A percentile compares a stretch with the other conserved stretches of the same genome.
These are phyloP conservation scores for Sepiola atlantica DNA, from an alignment of 2,888 invertebrate species.

Conservation along the genomic window DNA sequence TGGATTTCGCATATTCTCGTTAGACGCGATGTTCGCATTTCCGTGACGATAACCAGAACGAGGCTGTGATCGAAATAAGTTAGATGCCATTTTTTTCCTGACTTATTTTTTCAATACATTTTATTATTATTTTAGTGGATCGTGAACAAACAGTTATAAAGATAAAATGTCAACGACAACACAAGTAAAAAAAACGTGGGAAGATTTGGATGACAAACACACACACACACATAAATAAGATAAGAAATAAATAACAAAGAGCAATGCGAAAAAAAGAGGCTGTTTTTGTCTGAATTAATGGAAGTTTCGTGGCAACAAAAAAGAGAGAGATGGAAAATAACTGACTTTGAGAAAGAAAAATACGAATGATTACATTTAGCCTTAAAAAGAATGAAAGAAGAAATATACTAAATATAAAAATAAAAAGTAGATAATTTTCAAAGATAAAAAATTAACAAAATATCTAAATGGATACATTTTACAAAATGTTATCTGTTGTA, in stretches of 20 bases:
- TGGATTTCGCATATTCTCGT: not conserved
- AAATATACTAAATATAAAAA: not conserved
- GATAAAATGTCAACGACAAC: not conserved
- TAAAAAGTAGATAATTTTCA: not conserved
- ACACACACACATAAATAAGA: no score
- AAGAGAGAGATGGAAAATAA: no score
- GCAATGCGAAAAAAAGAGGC: no score
- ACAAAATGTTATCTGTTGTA: no score
- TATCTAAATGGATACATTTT: no score
- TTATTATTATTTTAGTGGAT: not conserved
- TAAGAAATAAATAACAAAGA: no score
- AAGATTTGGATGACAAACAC: not conserved
- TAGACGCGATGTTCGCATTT: not conserved
- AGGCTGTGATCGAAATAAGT: not conserved
- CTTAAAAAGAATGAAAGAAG: not conserved
- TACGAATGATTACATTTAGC: not conserved
- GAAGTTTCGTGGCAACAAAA: no score
- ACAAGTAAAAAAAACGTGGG: no score
- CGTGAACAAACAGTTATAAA: not conserved
- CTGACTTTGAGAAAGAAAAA: not conserved
- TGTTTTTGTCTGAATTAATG: no score
- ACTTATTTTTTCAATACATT: not conserved
- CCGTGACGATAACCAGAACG: not conserved
- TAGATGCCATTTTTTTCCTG: not conserved
- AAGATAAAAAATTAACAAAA: no score